These are phyloP conservation scores for Gymnosoma rotundatum DNA, from an alignment of 2,888 invertebrate genomes.

Conservation along the genomic window DNA sequence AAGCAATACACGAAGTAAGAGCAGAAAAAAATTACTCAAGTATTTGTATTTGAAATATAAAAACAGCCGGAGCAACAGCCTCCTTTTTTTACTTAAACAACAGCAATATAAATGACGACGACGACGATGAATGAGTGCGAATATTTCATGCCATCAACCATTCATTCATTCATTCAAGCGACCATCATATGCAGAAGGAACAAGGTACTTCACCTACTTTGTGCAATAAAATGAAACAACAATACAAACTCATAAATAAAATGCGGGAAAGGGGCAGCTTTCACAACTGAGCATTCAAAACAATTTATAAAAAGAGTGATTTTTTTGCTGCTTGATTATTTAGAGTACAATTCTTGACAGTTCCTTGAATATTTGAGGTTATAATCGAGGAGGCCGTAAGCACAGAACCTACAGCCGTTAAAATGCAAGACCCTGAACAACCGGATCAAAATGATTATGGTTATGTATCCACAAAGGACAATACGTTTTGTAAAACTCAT, in stretches of 20 bases:
- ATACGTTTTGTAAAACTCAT: too few species aligned
- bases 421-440: too few species aligned
- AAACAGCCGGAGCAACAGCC: slow-evolving; percentile 47
- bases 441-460: too few species aligned
- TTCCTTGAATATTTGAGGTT: too few species aligned
- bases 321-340: neutral
- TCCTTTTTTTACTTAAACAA: slow-evolving; percentile 33
- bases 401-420: too few species aligned
- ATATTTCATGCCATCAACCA: slow-evolving; percentile 50
- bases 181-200: slow-evolving; percentile 54
- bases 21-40: slow-evolving; percentile 41
- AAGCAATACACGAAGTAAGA: slow-evolving; percentile 56
- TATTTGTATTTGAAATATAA: slow-evolving; percentile 61
- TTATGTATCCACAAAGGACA: too few species aligned
- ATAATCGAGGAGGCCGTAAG: too few species aligned
- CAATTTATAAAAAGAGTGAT: slow-evolving; percentile 8
- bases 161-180: slow-evolving; percentile 51
- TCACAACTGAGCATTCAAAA: slow-evolving; percentile 46
- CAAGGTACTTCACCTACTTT: slow-evolving; percentile 69
- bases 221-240: slow-evolving; percentile 67
- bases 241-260: slow-evolving; percentile 48
- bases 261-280: neutral
- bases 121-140: slow-evolving; percentile 44
- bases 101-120: slow-evolving; percentile 27
- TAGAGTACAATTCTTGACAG: too few species aligned